A percentile compares a stretch with the other conserved stretches of the same genome.
These are phyloP conservation scores for Nannoperca australis DNA, from an alignment of 2,797 vertebrate genomes.

Conservation along the genomic window DNA sequence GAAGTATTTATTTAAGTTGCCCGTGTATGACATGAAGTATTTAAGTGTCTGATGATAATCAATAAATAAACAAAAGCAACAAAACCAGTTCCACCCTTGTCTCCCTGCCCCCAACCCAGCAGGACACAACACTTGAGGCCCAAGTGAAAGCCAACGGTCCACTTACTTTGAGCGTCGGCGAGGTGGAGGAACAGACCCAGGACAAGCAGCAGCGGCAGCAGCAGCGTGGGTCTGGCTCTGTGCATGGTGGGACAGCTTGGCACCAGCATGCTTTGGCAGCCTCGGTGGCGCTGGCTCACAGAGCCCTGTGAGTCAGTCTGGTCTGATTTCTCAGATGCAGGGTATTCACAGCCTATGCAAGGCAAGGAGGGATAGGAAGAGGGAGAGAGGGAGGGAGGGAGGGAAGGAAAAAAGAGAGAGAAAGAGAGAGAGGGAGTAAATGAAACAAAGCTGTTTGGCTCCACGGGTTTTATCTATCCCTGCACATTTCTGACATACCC, in stretches of 20 bases:
- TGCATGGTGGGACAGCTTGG: slow-evolving; percentile 93
- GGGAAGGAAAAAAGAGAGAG: slow-evolving; percentile 32
- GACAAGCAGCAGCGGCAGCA: slow-evolving; percentile 87
- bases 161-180: slow-evolving; percentile 94
- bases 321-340: slow-evolving; percentile 91
- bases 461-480: slow-evolving; percentile 83
- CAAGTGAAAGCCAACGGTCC: slow-evolving; percentile 51
- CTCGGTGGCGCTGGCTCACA: slow-evolving; percentile 90
- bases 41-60: background rate
- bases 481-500: slow-evolving; percentile 86
- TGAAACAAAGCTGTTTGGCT: slow-evolving; percentile 87
- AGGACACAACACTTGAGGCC: slow-evolving; percentile 41
- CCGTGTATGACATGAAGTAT: background rate
- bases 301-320: slow-evolving; percentile 87
- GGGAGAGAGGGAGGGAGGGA: slow-evolving; percentile 40
- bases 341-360: slow-evolving; percentile 92
- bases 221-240: slow-evolving; percentile 88
- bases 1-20: background rate
- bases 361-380: slow-evolving; percentile 68
- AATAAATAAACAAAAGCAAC: slow-evolving; percentile 1
- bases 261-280: slow-evolving; percentile 91
- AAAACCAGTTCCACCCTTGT: background rate
- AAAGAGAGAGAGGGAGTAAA: slow-evolving; percentile 74
- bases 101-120: slow-evolving; percentile 17
- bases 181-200: slow-evolving; percentile 89